Evolutionary conservation across 2,113 vertebrate genomes (phyloP).

Genomic region (Chrysochloris asiatica): DNA sequence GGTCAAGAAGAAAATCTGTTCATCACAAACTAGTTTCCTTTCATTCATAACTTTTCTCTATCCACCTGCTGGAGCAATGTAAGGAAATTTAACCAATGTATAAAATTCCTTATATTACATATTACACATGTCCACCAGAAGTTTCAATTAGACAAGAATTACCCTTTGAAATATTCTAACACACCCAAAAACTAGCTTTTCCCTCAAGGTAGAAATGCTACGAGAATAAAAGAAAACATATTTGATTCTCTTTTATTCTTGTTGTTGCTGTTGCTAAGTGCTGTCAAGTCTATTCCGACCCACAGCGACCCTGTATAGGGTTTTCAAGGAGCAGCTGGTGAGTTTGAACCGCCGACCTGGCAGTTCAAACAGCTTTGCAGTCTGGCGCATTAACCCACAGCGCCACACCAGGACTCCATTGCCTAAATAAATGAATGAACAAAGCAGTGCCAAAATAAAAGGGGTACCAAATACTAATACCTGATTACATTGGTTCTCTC

Average conservation of each 20-base stretch:
- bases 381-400: no score
- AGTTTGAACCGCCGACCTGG: no score
- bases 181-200: not conserved
- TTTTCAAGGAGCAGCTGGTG: no score
- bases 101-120: constrained; percentile 14
- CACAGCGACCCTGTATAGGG: no score
- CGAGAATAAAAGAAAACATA: constrained; percentile 24
- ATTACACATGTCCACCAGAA: constrained; percentile 30
- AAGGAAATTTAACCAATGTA: not conserved
- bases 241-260: no score
- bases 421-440: no score
- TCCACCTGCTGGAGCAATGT: constrained; percentile 19
- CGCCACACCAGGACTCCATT: no score
- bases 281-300: no score
- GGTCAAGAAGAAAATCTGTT: constrained; percentile 15
- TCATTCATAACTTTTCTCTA: not conserved
- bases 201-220: not conserved
- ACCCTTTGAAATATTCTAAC: constrained; percentile 48
- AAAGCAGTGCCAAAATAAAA: constrained; percentile 27
- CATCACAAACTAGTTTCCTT: not conserved
- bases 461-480: not conserved
- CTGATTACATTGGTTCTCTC: not conserved
- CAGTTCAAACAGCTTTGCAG: no score
- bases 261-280: no score
- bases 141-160: constrained; percentile 7